These are phyloP conservation scores for Trachymyrmex septentrionalis DNA, from an alignment of 1,140 invertebrate species.

Conservation along the genomic window DNA sequence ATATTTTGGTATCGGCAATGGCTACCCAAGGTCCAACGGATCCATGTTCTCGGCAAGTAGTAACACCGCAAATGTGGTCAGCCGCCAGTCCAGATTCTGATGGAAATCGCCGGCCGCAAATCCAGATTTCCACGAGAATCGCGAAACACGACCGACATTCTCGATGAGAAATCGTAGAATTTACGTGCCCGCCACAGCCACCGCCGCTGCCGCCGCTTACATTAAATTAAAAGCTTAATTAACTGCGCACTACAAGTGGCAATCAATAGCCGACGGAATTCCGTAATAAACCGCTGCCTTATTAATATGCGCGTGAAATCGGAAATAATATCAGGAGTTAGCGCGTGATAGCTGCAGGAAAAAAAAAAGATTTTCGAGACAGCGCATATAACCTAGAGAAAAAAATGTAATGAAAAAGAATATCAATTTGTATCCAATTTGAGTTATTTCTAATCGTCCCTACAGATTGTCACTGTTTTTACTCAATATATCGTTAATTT, in stretches of 20 bases:
- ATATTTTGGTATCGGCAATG: constrained; percentile 28
- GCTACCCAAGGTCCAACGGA: constrained; percentile 20
- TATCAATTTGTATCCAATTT: too few species aligned
- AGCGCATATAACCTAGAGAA: background rate
- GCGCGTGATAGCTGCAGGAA: background rate
- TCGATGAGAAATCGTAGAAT: constrained; percentile 63
- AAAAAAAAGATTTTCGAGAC: background rate
- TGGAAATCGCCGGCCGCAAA: constrained; percentile 67
- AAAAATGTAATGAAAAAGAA: background rate
- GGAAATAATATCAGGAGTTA: constrained; percentile 26
- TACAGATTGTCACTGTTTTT: too few species aligned
- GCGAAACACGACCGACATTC: constrained; percentile 61
- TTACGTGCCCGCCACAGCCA: constrained; percentile 19
- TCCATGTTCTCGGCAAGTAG: constrained; percentile 68
- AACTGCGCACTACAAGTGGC: constrained; percentile 12
- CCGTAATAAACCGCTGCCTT: constrained; percentile 34
- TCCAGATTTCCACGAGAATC: constrained; percentile 68
- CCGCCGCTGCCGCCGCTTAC: constrained; percentile 17
- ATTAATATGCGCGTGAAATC: constrained; percentile 23
- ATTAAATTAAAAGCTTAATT: constrained; percentile 70
- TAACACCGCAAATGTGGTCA: constrained; percentile 75
- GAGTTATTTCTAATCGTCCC: too few species aligned
- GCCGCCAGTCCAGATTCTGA: constrained; percentile 72
- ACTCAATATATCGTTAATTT: too few species aligned
- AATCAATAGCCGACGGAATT: constrained; percentile 47